These are phyloP conservation scores for Lampris megalopsis DNA, from an alignment of 2,113 vertebrate species.

Conservation along the genomic window DNA sequence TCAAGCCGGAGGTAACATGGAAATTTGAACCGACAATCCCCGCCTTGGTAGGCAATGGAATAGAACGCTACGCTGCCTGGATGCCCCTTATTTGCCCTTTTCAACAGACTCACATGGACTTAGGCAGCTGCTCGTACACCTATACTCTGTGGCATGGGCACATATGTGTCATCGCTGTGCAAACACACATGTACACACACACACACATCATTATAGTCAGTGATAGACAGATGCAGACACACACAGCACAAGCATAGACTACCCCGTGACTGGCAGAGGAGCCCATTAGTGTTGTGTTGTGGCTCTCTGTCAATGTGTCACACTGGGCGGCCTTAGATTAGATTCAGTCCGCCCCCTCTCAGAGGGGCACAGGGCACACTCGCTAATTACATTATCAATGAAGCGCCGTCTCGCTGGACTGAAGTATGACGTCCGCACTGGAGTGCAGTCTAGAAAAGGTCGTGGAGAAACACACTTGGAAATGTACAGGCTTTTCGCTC, in stretches of 20 bases:
- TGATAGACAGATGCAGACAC: background rate
- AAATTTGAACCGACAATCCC: no score
- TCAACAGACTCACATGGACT: no score
- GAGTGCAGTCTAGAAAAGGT: background rate
- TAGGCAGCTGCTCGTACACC: no score
- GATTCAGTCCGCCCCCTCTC: slow-evolving; percentile 8
- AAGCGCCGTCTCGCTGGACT: background rate
- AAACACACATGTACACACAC: slow-evolving; percentile 10
- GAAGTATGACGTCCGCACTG: background rate
- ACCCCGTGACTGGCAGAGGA: slow-evolving; percentile 3
- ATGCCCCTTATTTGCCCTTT: no score
- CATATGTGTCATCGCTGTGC: no score
- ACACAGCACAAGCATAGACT: slow-evolving; percentile 4
- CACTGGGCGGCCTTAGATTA: slow-evolving; percentile 5
- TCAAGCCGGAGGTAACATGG: no score
- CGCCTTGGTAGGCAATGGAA: no score
- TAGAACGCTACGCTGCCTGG: no score
- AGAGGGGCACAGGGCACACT: background rate
- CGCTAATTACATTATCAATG: slow-evolving; percentile 16
- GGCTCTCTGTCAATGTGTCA: slow-evolving; percentile 21
- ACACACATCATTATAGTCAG: background rate
- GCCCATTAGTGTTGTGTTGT: slow-evolving; percentile 11
- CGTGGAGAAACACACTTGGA: background rate
- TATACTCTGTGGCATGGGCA: no score
- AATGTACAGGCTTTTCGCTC: background rate